Evolutionary conservation across 2,113 vertebrate species (phyloP), one percentile per base, ranked within the genome.

Genomic region (Illadopsis cleaveri): DNA sequence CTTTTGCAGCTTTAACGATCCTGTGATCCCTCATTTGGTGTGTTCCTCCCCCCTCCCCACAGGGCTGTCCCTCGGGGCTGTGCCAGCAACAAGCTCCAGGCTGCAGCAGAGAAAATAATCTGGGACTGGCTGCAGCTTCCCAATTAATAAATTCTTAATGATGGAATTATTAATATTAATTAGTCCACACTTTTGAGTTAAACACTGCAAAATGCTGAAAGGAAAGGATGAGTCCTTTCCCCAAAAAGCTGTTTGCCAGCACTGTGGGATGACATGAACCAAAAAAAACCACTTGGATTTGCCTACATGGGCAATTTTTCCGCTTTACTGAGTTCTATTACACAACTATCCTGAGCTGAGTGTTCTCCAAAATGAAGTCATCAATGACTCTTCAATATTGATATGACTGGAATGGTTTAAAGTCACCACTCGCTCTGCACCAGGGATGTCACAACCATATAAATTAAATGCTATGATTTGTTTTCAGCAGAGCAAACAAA

Each of bases 61-160:
- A 5, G 50, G 3, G 48, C 66, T 28, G 15, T 20, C 27, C 35
- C 65, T 65, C 2, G 0, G 77, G 77, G 54, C 3, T 0, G 0
- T 19, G 45, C 31, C 70, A 28, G 58, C n/a, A 18, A 0, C 0
- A 17, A 79, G 23, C 38, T 54, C 69, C n/a, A 33, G 40, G 37
- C 4, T 78, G 75, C 37, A 40, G 12, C 1, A 15, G 7, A 56
- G 57, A 21, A 30, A 61, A 71, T 15, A 38, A 40, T 5, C 42
- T 33, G 51, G 33, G 30, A 30, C 47, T 20, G 75, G 60, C 38
- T 62, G 54, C 35, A 77, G 48, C 54, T 68, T 70, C 42, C 71
- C 23, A n/a, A 53, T 72, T 64, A 70, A 81, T 78, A 47, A 37
- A 3, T 5, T 45, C 54, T 45, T 61, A 82, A 38, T 50, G 61